Evolutionary conservation across 1,140 invertebrate species (phyloP).

Genomic region (Hypsibius dujardini): DNA sequence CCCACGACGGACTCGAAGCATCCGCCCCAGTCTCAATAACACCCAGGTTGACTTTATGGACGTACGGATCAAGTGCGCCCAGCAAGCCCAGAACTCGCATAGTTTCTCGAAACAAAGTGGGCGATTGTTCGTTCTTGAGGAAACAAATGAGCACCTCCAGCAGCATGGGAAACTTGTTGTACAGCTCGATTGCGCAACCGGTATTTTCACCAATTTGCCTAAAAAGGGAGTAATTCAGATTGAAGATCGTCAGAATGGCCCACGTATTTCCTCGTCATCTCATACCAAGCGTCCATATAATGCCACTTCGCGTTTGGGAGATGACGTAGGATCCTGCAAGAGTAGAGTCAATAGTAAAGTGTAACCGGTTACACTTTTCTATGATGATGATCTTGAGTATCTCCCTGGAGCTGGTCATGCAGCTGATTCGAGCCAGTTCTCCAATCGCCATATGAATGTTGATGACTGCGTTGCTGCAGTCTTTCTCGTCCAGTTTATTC

Average conservation of each 20-base stretch:
- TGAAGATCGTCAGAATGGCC: too few relatives aligned
- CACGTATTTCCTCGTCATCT: neutral
- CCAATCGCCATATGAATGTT: slow-evolving; percentile 78
- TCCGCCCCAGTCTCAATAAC: slow-evolving; percentile 47
- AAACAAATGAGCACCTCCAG: slow-evolving; percentile 86
- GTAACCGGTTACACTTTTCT: slow-evolving; percentile 54
- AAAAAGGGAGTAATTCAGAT: slow-evolving; percentile 49
- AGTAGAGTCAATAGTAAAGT: slow-evolving; percentile 72
- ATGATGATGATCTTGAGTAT: slow-evolving; percentile 45
- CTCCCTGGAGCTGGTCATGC: slow-evolving; percentile 56
- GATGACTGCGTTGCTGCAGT: slow-evolving; percentile 77
- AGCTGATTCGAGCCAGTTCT: slow-evolving; percentile 64
- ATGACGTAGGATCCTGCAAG: slow-evolving; percentile 75
- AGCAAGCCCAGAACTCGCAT: slow-evolving; percentile 80
- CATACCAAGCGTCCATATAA: slow-evolving; percentile 15
- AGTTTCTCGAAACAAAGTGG: slow-evolving; percentile 47
- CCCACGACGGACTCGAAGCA: slow-evolving; percentile 23
- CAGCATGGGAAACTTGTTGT: slow-evolving; percentile 74
- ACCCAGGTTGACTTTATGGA: slow-evolving; percentile 80
- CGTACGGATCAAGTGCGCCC: slow-evolving; percentile 90
- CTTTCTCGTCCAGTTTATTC: slow-evolving; percentile 74
- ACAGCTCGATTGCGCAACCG: slow-evolving; percentile 71
- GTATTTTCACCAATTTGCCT: slow-evolving; percentile 91
- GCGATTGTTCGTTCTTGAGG: slow-evolving; percentile 81
- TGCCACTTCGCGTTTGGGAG: slow-evolving; percentile 60